Evolutionary conservation across 2,797 vertebrate genomes (phyloP), one percentile per base, ranked within the genome.

Genomic region (Chloroceryle amazona): DNA sequence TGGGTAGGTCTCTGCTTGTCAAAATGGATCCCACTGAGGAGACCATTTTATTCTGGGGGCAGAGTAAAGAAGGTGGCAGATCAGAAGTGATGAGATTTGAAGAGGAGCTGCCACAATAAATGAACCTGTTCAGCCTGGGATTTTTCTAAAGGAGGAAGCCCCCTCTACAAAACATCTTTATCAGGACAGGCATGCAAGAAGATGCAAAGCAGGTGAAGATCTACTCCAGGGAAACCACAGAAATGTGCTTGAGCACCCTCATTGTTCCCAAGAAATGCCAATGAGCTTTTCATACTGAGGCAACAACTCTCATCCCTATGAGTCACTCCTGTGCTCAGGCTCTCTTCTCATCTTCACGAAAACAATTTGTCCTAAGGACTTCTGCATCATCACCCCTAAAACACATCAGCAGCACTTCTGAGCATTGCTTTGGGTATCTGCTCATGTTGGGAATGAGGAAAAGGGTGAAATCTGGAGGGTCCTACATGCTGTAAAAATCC

Each of bases 291-390:
- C 47, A 55, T 9, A 2, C 8, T 6, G 21, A 61, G n/a, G 29
- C 1, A 6, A 71, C 14, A 57, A 1, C n/a, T 75, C 81, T 11
- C 3, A 8, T 23, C 73, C 3, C 37, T 21, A 1, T 13, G 7
- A 70, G 29, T 54, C 46, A 16, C 35, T 41, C 29, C 67, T 33
- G 41, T 22, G 19, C 46, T 79, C n/a, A 33, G 39, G 47, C 19
- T 75, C 49, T 68, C 68, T 49, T 46, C 68, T 42, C 5, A 7
- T 37, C 42, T 62, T 22, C 62, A 18, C 10, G 37, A 35, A 71
- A 91, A n/a, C 4, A 0, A 4, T 4, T 22, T 3, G 4, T 70
- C 39, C 84, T 23, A 35, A 74, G 44, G 33, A 49, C 11, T 86
- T 63, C 12, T 29, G 3, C 72, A 10, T 3, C 7, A 2, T 35